Conservation (phyloP, 2,113 vertebrate species). For the Hypomesus transpacificus region DNA sequence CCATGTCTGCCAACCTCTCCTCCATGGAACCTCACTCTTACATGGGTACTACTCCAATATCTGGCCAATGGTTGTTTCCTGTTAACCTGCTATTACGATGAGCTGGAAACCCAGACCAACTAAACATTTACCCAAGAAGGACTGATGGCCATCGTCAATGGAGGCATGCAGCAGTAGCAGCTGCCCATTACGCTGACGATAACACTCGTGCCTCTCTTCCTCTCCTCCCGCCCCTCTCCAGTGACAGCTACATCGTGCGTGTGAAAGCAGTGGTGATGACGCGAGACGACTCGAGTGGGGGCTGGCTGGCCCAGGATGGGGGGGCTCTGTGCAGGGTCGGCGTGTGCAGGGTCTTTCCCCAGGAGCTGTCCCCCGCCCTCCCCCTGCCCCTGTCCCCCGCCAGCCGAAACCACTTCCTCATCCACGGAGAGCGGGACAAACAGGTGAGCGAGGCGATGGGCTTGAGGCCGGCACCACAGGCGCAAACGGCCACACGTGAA, state of each 20-base stretch:
- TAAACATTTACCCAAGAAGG: too few species aligned
- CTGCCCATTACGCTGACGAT: too few species aligned
- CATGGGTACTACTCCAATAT: too few species aligned
- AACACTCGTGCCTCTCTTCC: too few species aligned
- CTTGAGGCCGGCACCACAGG: background rate
- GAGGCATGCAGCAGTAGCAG: too few species aligned
- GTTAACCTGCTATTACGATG: too few species aligned
- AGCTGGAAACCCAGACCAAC: too few species aligned
- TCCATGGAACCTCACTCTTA: too few species aligned
- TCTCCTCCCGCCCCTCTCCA: conserved; percentile 57
- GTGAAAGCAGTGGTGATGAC: conserved; percentile 99
- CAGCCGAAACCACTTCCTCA: conserved; percentile 89
- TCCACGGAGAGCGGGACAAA: conserved; percentile 96
- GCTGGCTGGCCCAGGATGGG: conserved; percentile 97
- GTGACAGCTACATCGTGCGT: conserved; percentile 99
- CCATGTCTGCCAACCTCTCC: background rate
- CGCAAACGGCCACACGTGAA: background rate
- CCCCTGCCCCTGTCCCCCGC: conserved; percentile 14
- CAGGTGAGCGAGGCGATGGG: conserved; percentile 74
- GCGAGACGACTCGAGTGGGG: conserved; percentile 98
- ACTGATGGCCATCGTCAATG: too few species aligned
- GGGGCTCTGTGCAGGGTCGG: conserved; percentile 94
- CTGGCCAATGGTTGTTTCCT: too few species aligned
- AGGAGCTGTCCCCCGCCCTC: conserved; percentile 70
- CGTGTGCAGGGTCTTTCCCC: conserved; percentile 91